Conservation (phyloP, 2,888 invertebrate genomes). For the Pollenia griseotomentosa region DNA sequence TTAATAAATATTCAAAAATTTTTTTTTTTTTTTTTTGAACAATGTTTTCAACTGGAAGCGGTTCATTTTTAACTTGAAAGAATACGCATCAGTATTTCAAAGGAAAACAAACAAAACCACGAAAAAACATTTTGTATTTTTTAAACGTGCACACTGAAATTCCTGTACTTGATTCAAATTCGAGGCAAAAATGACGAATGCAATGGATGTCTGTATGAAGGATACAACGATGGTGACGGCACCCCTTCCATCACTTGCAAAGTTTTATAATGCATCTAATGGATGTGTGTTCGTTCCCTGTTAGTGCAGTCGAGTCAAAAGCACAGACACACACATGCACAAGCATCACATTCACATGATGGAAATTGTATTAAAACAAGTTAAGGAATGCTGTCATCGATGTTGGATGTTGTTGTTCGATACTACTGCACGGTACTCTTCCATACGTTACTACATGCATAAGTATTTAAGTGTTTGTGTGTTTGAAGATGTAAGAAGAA, state of each 20-base stretch:
- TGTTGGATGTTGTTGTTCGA: slow-evolving; percentile 74
- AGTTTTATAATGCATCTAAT: slow-evolving; percentile 37
- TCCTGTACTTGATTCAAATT: slow-evolving; percentile 52
- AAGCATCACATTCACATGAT: slow-evolving; percentile 47
- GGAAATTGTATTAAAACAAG: slow-evolving; percentile 68
- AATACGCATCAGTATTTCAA: slow-evolving; percentile 55
- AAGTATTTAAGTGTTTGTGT: neutral
- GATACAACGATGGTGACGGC: slow-evolving; percentile 10
- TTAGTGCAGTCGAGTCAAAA: slow-evolving; percentile 21
- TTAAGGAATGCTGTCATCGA: slow-evolving; percentile 72
- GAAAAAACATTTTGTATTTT: slow-evolving; percentile 1
- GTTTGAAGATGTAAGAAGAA: slow-evolving; percentile 1
- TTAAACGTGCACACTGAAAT: slow-evolving; percentile 36
- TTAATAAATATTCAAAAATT: slow-evolving; percentile 37
- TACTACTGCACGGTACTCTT: slow-evolving; percentile 63
- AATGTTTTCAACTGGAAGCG: slow-evolving; percentile 31
- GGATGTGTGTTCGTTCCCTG: neutral
- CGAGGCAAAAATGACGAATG: slow-evolving; percentile 53
- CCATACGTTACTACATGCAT: neutral
- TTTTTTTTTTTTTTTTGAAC: slow-evolving; percentile 1
- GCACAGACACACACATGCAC: slow-evolving; percentile 47
- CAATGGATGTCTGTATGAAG: slow-evolving; percentile 37
- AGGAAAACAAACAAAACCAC: slow-evolving; percentile 44
- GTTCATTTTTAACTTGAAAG: slow-evolving; percentile 62
- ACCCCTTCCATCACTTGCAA: slow-evolving; percentile 44